Base-by-base conservation (phyloP, 2,797 vertebrate species). In the Falco rusticolus region DNA sequence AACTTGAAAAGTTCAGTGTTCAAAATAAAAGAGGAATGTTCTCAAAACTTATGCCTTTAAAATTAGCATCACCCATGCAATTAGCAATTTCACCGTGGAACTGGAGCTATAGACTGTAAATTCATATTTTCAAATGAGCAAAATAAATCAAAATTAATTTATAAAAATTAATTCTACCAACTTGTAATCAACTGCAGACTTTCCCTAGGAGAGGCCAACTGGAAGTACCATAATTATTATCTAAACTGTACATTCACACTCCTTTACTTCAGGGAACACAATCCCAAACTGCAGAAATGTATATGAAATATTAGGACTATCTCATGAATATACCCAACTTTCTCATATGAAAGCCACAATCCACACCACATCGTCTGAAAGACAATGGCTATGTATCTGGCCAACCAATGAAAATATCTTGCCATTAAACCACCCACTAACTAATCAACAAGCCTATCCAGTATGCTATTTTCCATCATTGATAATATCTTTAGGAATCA, bases 141-240 rank as follows among this genome's bases (percentile, higher is more conserved):
- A 94, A 95, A 83, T 48, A 84, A 66, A 75, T 54, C 9, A 59
- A 84, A 84, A 91, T 51, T 76, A 70, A 50, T 91, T 79, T 53
- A 51, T 20, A 91, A 76, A 69, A 85, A 56, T 26, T 70, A 68
- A 77, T 87, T 83, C 64, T 87, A 76, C 29, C 28, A 82, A 51
- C 28, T 22, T 20, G 11, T 69, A 77, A 69, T 76, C 47, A 76
- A 43, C 45, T 77, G 76, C 72, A 83, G 84, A 77, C 25, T 63
- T 80, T 79, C 28, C 13, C 29, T 84, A 83, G 69, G 43, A 76
- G n/a, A 87, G 16, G 31, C 16, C 66, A 92, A 80, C 6, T 72
- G 48, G 20, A 92, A 87, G 6, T 20, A 61, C 56, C 76, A 51
- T 59, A 77, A 59, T 60, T 64, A 37, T 83, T 85, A 92, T 9